A percentile compares a stretch with the other conserved stretches of the same genome.
phyloP scores from a whole-genome alignment of 2,888 invertebrate genomes.

The Sympetrum striolatum region DNA sequence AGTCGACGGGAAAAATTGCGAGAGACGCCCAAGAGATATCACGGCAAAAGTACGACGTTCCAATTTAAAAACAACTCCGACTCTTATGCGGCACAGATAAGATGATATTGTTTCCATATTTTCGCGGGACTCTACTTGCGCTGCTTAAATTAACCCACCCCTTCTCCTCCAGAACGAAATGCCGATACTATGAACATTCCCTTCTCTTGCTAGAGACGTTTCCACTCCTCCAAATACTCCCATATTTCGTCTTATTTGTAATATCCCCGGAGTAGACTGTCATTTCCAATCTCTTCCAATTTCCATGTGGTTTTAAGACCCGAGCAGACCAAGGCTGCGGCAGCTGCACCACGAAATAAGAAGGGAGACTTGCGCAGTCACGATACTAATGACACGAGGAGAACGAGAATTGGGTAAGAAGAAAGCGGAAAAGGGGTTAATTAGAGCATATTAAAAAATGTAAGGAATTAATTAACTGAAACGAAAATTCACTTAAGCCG shows the following conservation, averaged over 20 bases:
- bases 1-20: no score
- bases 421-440: slow-evolving; percentile 12
- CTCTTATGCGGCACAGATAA: no score
- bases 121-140: not conserved
- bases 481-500: not conserved
- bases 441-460: slow-evolving; percentile 30
- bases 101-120: no score
- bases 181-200: slow-evolving; percentile 5
- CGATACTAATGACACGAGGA: not conserved
- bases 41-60: no score
- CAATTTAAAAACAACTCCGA: no score
- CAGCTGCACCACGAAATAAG: not conserved
- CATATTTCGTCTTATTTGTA: slow-evolving; percentile 1
- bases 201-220: not conserved
- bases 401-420: not conserved
- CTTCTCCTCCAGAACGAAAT: not conserved
- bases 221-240: not conserved
- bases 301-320: slow-evolving; percentile 4
- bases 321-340: not conserved
- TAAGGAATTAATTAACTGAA: slow-evolving; percentile 3
- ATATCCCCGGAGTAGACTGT: not conserved
- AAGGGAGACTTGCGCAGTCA: slow-evolving; percentile 11
- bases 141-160: not conserved
- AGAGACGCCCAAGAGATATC: no score
- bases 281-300: slow-evolving; percentile 8